Base-by-base conservation (phyloP, 2,888 invertebrate genomes). In the Drosophila dives region DNA sequence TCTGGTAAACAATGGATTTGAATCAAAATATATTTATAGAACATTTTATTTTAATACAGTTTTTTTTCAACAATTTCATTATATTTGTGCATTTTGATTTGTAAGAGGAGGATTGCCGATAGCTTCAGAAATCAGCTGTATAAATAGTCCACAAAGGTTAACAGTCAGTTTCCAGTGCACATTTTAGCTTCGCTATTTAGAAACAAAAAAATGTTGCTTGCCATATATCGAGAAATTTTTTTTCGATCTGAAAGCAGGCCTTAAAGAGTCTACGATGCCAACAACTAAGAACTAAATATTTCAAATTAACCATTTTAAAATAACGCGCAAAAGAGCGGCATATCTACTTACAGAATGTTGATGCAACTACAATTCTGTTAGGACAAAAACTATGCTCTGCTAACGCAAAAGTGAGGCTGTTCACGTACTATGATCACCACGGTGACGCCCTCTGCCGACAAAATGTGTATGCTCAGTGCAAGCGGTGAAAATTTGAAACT, bases 391-490 rank as follows among this genome's bases (percentile, higher is more conserved):
- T 6, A 15, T 20, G 32, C 20, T 42, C 56, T 32, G 6, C n/a
- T 36, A n/a, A 12, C 33, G 20, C 48, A 36, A 36, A 11, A 20
- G 6, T 10, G n/a, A 40, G 32, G 3, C 32, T 26, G 7, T 42
- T 32, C n/a, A 20, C 26, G 36, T n/a, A 15, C 4, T n/a, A n/a
- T 49, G 32, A 26, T 26, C 32, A 11, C 2, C 5, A 12, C 2
- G 2, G 2, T 2, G 4, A 32, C 58, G 73, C 45, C 34, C 15
- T 53, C 73, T 73, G 2, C 1, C 34, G 71, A 8, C 10, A 45
- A 26, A 11, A 4, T 6, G 11, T 0, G 0, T 0, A 45, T 23
- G 3, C 8, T 26, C 23, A 1, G 0, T 8, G 0, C 0, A 26
- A 32, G 54, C 32, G 49, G 11, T 26, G 11, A 4, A 23, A 59